Evolutionary conservation across 2,888 invertebrate genomes (phyloP).

Genomic region (Lacanobia oleracea): DNA sequence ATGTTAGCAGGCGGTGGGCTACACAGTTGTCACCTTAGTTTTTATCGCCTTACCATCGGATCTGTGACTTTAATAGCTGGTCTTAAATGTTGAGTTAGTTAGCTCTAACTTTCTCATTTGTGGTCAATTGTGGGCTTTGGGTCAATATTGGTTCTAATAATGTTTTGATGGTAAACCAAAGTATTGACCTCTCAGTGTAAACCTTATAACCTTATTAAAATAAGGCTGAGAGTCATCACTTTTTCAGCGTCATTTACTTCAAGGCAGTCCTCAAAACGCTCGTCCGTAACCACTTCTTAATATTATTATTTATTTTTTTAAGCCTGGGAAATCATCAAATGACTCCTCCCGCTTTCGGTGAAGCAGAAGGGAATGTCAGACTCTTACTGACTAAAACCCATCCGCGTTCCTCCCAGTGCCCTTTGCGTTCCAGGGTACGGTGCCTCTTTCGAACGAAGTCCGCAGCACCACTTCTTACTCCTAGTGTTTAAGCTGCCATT

Average conservation of each 20-base stretch:
- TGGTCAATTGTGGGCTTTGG: not conserved
- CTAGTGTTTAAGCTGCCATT: not conserved
- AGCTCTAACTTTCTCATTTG: not conserved
- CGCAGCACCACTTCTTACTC: too few relatives aligned
- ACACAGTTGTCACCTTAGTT: constrained; percentile 39
- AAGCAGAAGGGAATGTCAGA: too few relatives aligned
- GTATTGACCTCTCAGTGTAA: not conserved
- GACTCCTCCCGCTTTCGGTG: too few relatives aligned
- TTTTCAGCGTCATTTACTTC: too few relatives aligned
- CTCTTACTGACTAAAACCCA: too few relatives aligned
- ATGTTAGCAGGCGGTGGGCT: constrained; percentile 27
- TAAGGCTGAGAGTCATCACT: too few relatives aligned
- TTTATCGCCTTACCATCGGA: not conserved
- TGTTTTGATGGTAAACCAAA: not conserved
- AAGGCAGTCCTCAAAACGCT: too few relatives aligned
- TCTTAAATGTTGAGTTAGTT: not conserved
- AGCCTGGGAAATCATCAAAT: too few relatives aligned
- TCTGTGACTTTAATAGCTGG: constrained; percentile 9
- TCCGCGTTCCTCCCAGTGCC: too few relatives aligned
- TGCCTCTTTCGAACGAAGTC: too few relatives aligned
- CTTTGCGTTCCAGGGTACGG: too few relatives aligned
- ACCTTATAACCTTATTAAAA: not conserved
- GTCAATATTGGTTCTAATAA: not conserved
- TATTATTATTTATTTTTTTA: too few relatives aligned
- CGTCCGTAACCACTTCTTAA: not conserved